Evolutionary conservation across 2,113 vertebrate species (phyloP).

Genomic region (Erythrolamprus reginae): DNA sequence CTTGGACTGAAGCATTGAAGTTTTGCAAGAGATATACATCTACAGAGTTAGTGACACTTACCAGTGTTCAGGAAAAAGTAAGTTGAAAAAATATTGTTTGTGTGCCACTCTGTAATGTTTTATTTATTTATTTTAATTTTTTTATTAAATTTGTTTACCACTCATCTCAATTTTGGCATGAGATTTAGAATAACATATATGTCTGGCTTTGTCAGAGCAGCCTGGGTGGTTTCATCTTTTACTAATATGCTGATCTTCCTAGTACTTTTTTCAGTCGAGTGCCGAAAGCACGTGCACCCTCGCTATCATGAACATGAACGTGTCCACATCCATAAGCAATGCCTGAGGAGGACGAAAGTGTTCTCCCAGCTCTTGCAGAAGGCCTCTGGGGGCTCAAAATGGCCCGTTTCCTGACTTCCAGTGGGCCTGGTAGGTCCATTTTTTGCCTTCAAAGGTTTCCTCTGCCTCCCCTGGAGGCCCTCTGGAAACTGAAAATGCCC

Average conservation of each 20-base stretch:
- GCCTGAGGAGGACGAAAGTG: too few species aligned
- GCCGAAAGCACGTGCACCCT: too few species aligned
- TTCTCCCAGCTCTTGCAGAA: too few species aligned
- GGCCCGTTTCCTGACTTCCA: too few species aligned
- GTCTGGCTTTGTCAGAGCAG: not conserved
- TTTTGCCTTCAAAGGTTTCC: too few species aligned
- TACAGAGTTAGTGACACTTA: slow-evolving; percentile 24
- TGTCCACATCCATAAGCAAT: too few species aligned
- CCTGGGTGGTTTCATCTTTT: not conserved
- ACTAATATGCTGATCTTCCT: not conserved
- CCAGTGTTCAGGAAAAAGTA: slow-evolving; percentile 14
- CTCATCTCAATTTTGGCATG: not conserved
- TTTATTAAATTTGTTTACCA: not conserved
- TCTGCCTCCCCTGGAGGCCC: too few species aligned
- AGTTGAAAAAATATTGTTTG: not conserved
- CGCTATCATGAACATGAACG: too few species aligned
- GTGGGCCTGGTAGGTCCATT: too few species aligned
- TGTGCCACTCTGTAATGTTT: not conserved
- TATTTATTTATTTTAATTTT: not conserved
- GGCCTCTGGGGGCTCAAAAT: too few species aligned
- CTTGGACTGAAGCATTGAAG: slow-evolving; percentile 22
- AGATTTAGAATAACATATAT: not conserved
- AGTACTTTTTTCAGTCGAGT: too few species aligned
- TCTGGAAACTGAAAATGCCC: too few species aligned
- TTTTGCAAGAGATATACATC: slow-evolving; percentile 15